Evolutionary conservation across 2,888 invertebrate species (phyloP).

Genomic region (Mesorhabditis sp.): DNA sequence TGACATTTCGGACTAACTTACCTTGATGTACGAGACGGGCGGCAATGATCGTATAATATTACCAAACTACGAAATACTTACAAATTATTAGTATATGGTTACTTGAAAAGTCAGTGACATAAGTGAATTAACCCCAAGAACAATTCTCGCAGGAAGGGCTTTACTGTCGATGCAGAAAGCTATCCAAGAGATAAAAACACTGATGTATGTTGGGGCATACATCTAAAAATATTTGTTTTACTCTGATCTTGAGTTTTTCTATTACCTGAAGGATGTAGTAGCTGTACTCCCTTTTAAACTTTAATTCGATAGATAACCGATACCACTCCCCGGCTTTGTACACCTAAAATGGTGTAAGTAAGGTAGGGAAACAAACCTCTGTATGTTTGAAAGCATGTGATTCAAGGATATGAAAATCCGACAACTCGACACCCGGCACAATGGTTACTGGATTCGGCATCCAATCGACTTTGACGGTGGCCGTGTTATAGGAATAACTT

Average conservation of each 20-base stretch:
- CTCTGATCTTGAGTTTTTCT: no score
- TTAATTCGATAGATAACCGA: constrained; percentile 46
- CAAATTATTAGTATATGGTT: neutral
- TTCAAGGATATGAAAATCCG: constrained; percentile 40
- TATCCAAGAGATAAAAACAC: constrained; percentile 53
- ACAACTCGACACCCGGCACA: constrained; percentile 34
- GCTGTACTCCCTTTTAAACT: constrained; percentile 46
- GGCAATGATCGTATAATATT: constrained; percentile 52
- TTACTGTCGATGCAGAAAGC: constrained; percentile 49
- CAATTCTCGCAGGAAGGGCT: constrained; percentile 52
- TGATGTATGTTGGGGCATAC: constrained; percentile 51
- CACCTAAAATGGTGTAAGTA: constrained; percentile 13
- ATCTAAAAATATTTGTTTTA: constrained; percentile 23
- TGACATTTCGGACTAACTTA: constrained; percentile 8
- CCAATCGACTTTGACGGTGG: constrained; percentile 51
- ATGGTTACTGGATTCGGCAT: constrained; percentile 47
- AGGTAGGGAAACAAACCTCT: constrained; percentile 25
- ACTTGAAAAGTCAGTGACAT: constrained; percentile 51
- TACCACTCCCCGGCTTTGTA: constrained; percentile 55
- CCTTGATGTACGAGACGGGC: constrained; percentile 51
- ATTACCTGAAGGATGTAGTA: constrained; percentile 48
- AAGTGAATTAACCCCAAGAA: constrained; percentile 52
- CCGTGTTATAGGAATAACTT: constrained; percentile 53
- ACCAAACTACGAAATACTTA: constrained; percentile 36
- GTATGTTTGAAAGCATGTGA: constrained; percentile 35